These are phyloP conservation scores for Larimichthys crocea DNA, from an alignment of 2,113 vertebrate genomes.

Conservation along the genomic window DNA sequence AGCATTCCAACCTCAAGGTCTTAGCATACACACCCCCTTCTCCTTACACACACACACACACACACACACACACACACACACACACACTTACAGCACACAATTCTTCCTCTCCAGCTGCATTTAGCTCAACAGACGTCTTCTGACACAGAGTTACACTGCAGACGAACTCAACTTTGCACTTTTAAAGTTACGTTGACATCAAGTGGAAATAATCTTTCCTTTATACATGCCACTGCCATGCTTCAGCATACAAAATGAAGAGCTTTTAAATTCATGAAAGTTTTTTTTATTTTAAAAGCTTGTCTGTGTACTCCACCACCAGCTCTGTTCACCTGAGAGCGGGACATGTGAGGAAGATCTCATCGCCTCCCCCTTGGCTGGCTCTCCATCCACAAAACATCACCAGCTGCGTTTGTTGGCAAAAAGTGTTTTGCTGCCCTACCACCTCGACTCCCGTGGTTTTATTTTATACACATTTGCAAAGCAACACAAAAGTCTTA, in stretches of 20 bases:
- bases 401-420: conserved; percentile 11
- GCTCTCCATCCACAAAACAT: conserved; percentile 4
- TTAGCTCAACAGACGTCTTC: not conserved
- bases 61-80: not conserved
- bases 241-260: not conserved
- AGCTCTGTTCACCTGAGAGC: not conserved
- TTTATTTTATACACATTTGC: not conserved
- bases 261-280: no score
- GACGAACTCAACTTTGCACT: not conserved
- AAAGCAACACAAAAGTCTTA: not conserved
- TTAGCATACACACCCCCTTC: not conserved
- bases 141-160: not conserved
- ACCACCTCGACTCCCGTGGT: not conserved
- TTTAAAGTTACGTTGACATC: no score
- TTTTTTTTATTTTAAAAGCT: not conserved
- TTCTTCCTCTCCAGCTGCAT: not conserved
- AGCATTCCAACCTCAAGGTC: conserved; percentile 67
- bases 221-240: not conserved
- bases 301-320: not conserved
- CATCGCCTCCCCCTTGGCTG: not conserved
- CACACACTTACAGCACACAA: not conserved
- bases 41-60: not conserved
- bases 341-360: not conserved
- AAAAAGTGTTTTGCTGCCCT: not conserved
- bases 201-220: not conserved